Base-by-base conservation (phyloP, 1,140 invertebrate species). In the Brachionus plicatilis region DNA sequence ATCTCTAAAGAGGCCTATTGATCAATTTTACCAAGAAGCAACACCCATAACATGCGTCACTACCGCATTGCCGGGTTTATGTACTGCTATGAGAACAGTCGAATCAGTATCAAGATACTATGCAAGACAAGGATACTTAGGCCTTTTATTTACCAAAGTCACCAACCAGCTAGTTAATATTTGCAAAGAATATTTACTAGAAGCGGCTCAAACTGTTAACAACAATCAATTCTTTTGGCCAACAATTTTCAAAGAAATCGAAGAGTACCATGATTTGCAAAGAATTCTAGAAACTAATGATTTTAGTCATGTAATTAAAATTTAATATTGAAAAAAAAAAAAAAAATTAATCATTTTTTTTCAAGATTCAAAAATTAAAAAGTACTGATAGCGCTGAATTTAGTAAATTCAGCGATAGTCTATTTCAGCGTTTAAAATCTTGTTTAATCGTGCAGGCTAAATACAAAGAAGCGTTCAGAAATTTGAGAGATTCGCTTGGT, bases 101-200 rank as follows among this genome's bases (percentile, higher is more conserved):
- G 88, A 89, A 70, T 89, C 89, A 24, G 87, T 89, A 27, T 89
- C 88, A 1, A 85, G 89, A 72, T 89, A 87, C 79, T 90, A 89
- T 85, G 87, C 87, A 33, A 83, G 89, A 17, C 87, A 87, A 33
- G 89, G 89, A 17, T 90, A 88, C 84, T 87, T 90, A n/a, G 89
- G 88, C 6, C 85, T 89, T 6, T 75, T 90, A 24, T 87, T 89
- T 45, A 88, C 88, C 33, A 90, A 89, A 86, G 88, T 88, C 78
- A 85, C 47, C 2, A 90, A 90, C 83, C 89, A 90, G 85, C 85
- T 90, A 8, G 89, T 90, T 2, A 85, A 88, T 84, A 87, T 87
- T 1, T 89, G 88, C 85, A 90, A 89, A 83, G 88, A 89, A 41
- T 87, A 89, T 86, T 88, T 90, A 33, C 87, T 88, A 60, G 85